Evolutionary conservation across 1,140 invertebrate genomes (phyloP).

Genomic region (Drosophila repleta): DNA sequence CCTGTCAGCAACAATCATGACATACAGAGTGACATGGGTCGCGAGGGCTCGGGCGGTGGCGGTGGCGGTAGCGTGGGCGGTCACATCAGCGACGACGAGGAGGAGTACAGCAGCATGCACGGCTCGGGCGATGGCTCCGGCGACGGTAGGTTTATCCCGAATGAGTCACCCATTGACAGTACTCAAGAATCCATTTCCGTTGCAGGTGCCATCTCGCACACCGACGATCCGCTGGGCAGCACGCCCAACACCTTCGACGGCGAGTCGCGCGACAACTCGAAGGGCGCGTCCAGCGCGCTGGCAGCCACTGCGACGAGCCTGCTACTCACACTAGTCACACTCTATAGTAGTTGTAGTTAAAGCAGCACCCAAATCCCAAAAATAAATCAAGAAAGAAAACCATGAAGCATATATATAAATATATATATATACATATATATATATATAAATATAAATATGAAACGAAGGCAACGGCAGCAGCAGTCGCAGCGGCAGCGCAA

Average conservation of each 20-base stretch:
- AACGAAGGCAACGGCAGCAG: constrained; percentile 5
- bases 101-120: constrained; percentile 72
- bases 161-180: not conserved
- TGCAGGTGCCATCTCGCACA: constrained; percentile 52
- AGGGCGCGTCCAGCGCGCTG: constrained; percentile 37
- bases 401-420: constrained; percentile 12
- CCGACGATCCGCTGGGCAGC: constrained; percentile 41
- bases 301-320: constrained; percentile 54
- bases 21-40: constrained; percentile 83
- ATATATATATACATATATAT: constrained; percentile 9
- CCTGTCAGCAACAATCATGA: constrained; percentile 61
- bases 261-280: constrained; percentile 43
- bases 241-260: constrained; percentile 54
- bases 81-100: constrained; percentile 71
- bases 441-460: constrained; percentile 15
- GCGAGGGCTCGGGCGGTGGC: constrained; percentile 74
- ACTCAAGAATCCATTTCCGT: not conserved
- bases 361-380: constrained; percentile 51
- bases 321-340: constrained; percentile 77
- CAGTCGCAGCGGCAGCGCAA: constrained; percentile 36
- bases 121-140: constrained; percentile 81
- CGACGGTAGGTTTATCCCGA: constrained; percentile 56
- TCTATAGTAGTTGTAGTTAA: constrained; percentile 75
- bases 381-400: constrained; percentile 7
- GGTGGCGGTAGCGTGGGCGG: constrained; percentile 30